Evolutionary conservation across 1,140 invertebrate species (phyloP).

Genomic region (Arctopsyche grandis): DNA sequence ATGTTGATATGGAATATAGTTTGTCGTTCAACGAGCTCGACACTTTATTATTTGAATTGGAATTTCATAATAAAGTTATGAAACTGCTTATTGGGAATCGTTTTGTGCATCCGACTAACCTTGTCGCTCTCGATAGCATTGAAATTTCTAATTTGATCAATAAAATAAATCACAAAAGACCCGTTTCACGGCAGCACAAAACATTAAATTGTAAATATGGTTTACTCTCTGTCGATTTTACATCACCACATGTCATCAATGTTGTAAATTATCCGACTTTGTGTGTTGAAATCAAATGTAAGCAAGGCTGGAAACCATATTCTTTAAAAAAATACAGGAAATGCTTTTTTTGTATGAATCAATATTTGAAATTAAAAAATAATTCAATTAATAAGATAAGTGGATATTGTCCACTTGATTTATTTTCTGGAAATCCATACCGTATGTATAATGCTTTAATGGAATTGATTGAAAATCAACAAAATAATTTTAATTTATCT

Average conservation of each 20-base stretch:
- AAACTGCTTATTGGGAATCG: constrained; percentile 57
- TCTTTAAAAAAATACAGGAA: constrained; percentile 65
- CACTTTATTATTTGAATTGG: constrained; percentile 33
- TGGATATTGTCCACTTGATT: constrained; percentile 77
- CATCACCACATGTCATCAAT: constrained; percentile 56
- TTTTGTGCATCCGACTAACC: constrained; percentile 55
- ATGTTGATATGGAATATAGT: not conserved
- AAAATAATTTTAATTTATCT: constrained; percentile 80
- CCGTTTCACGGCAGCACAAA: constrained; percentile 58
- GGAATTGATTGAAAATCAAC: constrained; percentile 71
- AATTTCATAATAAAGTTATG: constrained; percentile 61
- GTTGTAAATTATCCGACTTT: constrained; percentile 59
- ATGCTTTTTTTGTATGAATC: constrained; percentile 78
- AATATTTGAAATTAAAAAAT: constrained; percentile 72
- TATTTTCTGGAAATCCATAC: constrained; percentile 72
- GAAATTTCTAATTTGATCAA: constrained; percentile 56
- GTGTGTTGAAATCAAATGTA: constrained; percentile 81
- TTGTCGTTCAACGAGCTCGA: constrained; percentile 30
- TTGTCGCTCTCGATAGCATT: constrained; percentile 56
- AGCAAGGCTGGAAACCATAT: constrained; percentile 74
- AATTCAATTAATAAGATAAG: constrained; percentile 65
- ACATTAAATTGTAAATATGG: constrained; percentile 58
- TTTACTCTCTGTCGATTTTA: constrained; percentile 60
- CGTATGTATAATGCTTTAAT: constrained; percentile 72
- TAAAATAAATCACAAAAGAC: constrained; percentile 56